Conservation (phyloP, 1,140 invertebrate species). For the Caenorhabditis tropicalis region DNA sequence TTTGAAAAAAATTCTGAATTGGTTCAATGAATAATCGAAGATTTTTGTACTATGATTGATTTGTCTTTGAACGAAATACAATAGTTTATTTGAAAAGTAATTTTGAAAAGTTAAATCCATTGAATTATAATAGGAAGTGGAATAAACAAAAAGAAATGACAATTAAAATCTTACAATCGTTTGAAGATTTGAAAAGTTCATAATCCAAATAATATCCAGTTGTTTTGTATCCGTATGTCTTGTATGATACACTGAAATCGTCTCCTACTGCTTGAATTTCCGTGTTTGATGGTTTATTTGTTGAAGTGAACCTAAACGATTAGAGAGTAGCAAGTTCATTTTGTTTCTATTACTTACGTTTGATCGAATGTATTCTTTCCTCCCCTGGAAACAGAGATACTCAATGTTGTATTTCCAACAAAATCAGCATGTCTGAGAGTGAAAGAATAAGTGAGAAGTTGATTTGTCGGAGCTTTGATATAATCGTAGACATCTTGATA, state of each 20-base stretch:
- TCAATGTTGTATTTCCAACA: background rate
- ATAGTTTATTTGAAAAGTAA: too few species aligned
- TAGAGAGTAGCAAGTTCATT: too few species aligned
- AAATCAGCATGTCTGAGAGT: background rate
- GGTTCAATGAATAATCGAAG: too few species aligned
- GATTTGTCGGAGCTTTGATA: background rate
- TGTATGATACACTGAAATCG: background rate
- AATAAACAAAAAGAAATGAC: background rate
- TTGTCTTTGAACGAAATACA: too few species aligned
- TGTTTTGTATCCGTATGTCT: background rate
- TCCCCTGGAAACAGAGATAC: background rate
- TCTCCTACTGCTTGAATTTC: background rate
- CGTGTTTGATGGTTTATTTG: background rate
- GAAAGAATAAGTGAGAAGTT: background rate
- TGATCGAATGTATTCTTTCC: background rate
- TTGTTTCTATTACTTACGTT: background rate
- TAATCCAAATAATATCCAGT: background rate
- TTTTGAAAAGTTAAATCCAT: too few species aligned
- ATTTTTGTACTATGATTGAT: too few species aligned
- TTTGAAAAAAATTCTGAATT: too few species aligned
- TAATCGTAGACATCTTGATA: background rate
- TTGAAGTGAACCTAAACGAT: background rate
- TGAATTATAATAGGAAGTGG: background rate
- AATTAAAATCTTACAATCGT: background rate
- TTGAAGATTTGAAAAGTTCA: background rate